These are phyloP conservation scores for Subacronicta megacephala DNA, from an alignment of 2,888 invertebrate species.

Conservation along the genomic window DNA sequence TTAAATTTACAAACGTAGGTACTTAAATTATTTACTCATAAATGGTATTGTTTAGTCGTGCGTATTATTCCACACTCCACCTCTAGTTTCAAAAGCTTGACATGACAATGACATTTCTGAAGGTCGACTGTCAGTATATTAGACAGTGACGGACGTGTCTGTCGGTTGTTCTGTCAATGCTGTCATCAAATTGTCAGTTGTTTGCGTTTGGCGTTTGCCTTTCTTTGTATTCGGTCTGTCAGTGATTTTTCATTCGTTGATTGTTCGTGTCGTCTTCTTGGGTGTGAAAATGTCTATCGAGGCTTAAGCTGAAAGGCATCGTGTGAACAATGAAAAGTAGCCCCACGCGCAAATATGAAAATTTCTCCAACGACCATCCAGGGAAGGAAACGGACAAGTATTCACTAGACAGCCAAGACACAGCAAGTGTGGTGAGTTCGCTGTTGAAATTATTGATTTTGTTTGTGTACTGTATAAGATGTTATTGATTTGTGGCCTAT, in stretches of 20 bases:
- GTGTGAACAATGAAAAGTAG: conserved; percentile 88
- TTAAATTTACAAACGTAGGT: too few species aligned
- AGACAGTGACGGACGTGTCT: too few species aligned
- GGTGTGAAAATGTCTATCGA: conserved; percentile 81
- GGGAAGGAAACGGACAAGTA: conserved; percentile 86
- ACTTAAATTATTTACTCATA: too few species aligned
- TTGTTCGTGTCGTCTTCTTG: conserved; percentile 74
- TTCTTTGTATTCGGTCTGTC: conserved; percentile 57
- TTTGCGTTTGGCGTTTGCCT: conserved; percentile 10
- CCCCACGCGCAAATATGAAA: conserved; percentile 87
- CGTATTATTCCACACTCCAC: too few species aligned
- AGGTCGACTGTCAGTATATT: background rate
- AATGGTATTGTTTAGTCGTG: too few species aligned
- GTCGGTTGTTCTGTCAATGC: too few species aligned
- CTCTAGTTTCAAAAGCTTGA: conserved; percentile 26
- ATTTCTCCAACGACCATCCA: conserved; percentile 83
- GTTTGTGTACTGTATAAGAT: conserved; percentile 78
- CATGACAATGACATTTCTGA: conserved; percentile 3
- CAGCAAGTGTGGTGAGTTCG: conserved; percentile 86
- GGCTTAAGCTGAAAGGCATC: conserved; percentile 76
- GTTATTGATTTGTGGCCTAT: conserved; percentile 79
- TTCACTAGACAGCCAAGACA: conserved; percentile 87
- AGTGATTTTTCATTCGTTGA: conserved; percentile 72
- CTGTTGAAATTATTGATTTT: conserved; percentile 85
- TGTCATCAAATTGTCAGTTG: conserved; percentile 28